These are phyloP conservation scores for Calidris pygmaea DNA, from an alignment of 2,113 vertebrate species.

Conservation along the genomic window DNA sequence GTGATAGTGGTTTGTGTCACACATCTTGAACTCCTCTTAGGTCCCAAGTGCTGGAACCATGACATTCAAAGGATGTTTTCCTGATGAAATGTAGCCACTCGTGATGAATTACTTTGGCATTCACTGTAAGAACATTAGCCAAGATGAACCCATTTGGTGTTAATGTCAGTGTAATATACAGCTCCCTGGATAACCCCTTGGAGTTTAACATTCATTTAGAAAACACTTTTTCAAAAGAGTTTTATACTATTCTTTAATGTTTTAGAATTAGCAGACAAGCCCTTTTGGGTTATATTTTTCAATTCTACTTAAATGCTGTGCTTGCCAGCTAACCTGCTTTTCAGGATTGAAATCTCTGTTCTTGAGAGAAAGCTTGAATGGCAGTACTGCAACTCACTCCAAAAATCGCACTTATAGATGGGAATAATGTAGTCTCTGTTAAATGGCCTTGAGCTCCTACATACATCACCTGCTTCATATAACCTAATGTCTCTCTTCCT, in stretches of 20 bases:
- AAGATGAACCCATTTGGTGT: conserved; percentile 65
- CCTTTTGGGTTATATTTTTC: background rate
- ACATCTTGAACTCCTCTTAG: background rate
- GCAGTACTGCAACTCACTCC: background rate
- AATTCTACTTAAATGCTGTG: background rate
- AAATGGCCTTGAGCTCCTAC: background rate
- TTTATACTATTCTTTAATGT: background rate
- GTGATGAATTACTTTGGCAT: conserved; percentile 67
- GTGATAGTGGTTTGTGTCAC: conserved; percentile 12
- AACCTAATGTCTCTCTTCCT: background rate
- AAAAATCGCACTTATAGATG: background rate
- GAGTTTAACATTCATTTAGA: conserved; percentile 47
- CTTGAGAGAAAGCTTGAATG: background rate
- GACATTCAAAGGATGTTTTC: conserved; percentile 63
- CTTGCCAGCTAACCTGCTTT: background rate
- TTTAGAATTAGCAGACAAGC: conserved; percentile 9
- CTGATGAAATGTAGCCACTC: conserved; percentile 34
- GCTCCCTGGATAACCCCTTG: conserved; percentile 44
- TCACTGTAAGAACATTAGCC: conserved; percentile 65
- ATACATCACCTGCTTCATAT: background rate
- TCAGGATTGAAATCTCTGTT: background rate
- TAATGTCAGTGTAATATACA: conserved; percentile 64
- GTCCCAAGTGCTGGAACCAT: background rate
- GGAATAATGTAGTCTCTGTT: background rate
- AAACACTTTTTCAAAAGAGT: conserved; percentile 18